Evolutionary conservation across 2,888 invertebrate species (phyloP), one percentile per base, ranked within the genome.

Genomic region (Eledone cirrhosa): DNA sequence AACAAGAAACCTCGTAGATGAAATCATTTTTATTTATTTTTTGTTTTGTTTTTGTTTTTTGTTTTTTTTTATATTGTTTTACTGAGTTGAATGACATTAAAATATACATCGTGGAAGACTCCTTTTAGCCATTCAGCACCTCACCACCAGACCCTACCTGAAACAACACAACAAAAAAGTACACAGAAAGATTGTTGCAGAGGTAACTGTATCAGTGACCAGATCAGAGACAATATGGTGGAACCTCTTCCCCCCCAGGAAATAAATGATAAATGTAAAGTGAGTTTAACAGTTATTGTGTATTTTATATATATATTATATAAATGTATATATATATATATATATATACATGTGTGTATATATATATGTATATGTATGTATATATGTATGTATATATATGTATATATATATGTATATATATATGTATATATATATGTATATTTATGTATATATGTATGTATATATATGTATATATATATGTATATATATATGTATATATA

Each of bases 401-500:
- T 77, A 78, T 75, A 78, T 72, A 78, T 75, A 72, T 78, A 47
- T 74, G 41, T 75, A 75, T 75, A 33, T 78, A 72, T 78, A 75
- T 78, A 78, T 29, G 33, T 72, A 75, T 74, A 75, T 77, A 74
- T 16, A 75, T 78, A 63, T 63, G 19, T 63, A 16, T 16, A 16
- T 48, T 13, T 48, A 48, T 14, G 53, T 16, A 5, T 63, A 63
- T 5, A 11, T 16, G 16, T 33, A 78, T 27, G 13, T 77, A 75
- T 29, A 41, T 78, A 75, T 11, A n/a, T 78, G 33, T 41, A 78
- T 78, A 7, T 16, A 72, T 78, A 78, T 78, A 41, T 72, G 76
- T 75, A 5, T 75, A 74, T 78, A 5, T 47, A 74, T 33, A 8
- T 33, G 31, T 75, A 41, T 29, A 78, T 31, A 5, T 75, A 75